Evolutionary conservation across 2,797 vertebrate species (phyloP).

Genomic region (Bryconaethiops microstoma): DNA sequence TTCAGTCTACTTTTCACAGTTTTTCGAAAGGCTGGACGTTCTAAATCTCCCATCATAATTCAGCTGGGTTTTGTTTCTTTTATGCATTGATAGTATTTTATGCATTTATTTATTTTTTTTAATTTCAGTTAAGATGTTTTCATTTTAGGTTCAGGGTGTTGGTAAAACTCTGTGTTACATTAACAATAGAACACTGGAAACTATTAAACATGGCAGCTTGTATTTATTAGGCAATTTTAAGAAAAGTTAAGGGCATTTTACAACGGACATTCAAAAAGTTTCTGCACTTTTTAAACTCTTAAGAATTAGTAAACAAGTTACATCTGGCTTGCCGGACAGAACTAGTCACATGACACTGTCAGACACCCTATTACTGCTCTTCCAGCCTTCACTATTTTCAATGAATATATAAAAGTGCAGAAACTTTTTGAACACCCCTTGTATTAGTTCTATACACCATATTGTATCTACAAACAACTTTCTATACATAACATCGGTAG

Average conservation of each 20-base stretch:
- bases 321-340: no score
- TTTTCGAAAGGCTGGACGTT: neutral
- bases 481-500: neutral
- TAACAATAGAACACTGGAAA: neutral
- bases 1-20: neutral
- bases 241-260: slow-evolving; percentile 12
- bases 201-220: slow-evolving; percentile 23
- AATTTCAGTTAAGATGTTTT: neutral
- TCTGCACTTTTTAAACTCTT: no score
- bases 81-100: neutral
- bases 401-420: no score
- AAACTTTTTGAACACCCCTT: no score
- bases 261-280: no score
- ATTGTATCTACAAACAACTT: neutral
- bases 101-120: neutral
- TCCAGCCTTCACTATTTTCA: no score
- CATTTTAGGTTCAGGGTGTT: neutral
- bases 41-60: neutral
- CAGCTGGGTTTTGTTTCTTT: neutral
- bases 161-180: neutral
- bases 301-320: no score
- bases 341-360: no score
- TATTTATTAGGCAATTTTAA: neutral
- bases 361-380: no score
- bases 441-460: neutral